Evolutionary conservation across 2,888 invertebrate genomes (phyloP).

Genomic region (Dorcus hopei): DNA sequence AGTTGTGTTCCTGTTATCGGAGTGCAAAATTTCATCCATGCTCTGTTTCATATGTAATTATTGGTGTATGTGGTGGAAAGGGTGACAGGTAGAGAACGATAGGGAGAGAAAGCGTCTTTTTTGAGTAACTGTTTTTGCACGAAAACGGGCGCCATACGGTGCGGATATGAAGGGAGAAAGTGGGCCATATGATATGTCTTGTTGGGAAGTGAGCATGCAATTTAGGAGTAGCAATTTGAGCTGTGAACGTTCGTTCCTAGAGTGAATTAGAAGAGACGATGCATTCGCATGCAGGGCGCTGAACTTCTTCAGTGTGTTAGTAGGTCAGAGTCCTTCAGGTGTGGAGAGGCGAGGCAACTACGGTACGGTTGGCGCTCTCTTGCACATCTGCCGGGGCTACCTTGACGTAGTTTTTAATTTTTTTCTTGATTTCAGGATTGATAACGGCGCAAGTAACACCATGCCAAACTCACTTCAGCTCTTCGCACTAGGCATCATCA

Average conservation of each 20-base stretch:
- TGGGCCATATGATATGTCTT: conserved; percentile 7
- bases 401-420: conserved; percentile 38
- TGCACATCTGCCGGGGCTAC: conserved; percentile 21
- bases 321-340: conserved; percentile 46
- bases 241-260: neutral
- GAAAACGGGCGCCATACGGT: conserved; percentile 3
- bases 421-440: conserved; percentile 41
- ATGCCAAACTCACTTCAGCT: conserved; percentile 40
- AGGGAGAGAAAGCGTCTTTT: conserved; percentile 11
- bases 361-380: conserved; percentile 18
- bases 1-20: too few species aligned
- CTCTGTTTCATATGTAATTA: too few species aligned
- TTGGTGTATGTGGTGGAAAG: neutral
- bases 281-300: conserved; percentile 36
- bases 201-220: conserved; percentile 9
- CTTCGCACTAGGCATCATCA: conserved; percentile 33
- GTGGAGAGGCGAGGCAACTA: conserved; percentile 29
- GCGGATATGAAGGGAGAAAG: conserved; percentile 12
- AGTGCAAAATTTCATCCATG: too few species aligned
- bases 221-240: neutral
- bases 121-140: conserved; percentile 3
- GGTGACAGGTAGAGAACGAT: neutral
- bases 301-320: conserved; percentile 49
- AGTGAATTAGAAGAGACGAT: conserved; percentile 11
- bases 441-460: conserved; percentile 33